These are phyloP conservation scores for Myripristis murdjan DNA, from an alignment of 2,797 vertebrate species.

Conservation along the genomic window DNA sequence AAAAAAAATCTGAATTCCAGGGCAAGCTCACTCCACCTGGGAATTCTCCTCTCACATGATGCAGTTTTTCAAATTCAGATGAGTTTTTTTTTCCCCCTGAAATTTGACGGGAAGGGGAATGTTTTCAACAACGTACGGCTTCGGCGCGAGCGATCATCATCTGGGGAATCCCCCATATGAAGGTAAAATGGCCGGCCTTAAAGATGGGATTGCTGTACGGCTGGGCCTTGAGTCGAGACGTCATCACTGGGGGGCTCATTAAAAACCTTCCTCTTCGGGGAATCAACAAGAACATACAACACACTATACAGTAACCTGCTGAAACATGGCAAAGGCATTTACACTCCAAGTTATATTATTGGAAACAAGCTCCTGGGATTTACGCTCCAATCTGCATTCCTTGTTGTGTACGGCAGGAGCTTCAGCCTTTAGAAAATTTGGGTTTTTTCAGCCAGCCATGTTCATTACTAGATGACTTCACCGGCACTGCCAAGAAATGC, in stretches of 20 bases:
- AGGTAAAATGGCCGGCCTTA: constrained; percentile 73
- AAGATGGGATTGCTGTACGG: constrained; percentile 48
- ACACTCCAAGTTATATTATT: constrained; percentile 53
- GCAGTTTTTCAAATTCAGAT: constrained; percentile 58
- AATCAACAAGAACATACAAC: constrained; percentile 66
- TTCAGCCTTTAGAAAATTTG: constrained; percentile 31
- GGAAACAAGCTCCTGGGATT: constrained; percentile 57
- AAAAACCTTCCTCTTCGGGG: constrained; percentile 70
- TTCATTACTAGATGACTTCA: constrained; percentile 49
- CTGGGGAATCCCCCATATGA: constrained; percentile 74
- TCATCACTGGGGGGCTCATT: constrained; percentile 79
- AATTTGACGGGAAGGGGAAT: constrained; percentile 61
- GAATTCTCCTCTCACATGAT: constrained; percentile 67
- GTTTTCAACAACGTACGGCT: constrained; percentile 59
- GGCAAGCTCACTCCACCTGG: constrained; percentile 64
- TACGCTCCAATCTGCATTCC: constrained; percentile 42
- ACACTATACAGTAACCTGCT: constrained; percentile 7
- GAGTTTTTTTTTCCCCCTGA: constrained; percentile 36
- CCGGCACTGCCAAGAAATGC: constrained; percentile 35
- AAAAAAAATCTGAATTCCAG: constrained; percentile 77
- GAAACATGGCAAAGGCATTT: constrained; percentile 38
- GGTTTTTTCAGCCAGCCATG: constrained; percentile 25
- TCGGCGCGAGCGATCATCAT: constrained; percentile 59
- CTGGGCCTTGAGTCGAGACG: constrained; percentile 54
- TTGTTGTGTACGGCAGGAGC: constrained; percentile 28